Evolutionary conservation across 2,888 invertebrate species (phyloP), one percentile per base, ranked within the genome.

Genomic region (Luffia ferchaultella): DNA sequence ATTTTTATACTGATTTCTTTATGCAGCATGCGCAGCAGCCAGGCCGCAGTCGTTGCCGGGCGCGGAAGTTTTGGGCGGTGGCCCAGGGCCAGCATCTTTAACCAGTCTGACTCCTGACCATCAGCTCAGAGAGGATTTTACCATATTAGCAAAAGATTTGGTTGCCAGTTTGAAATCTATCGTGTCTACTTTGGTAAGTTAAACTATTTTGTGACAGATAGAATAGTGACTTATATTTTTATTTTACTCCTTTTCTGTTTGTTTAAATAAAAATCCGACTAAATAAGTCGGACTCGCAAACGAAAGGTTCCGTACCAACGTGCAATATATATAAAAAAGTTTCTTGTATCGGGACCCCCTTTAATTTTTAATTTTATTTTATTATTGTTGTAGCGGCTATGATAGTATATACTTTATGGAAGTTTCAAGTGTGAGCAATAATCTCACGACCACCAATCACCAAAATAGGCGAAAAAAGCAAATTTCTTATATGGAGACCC

Each of bases 111-210:
- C 84, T 0, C 85, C 84, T 0, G 85, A 85, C 57, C 84, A 80
- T 49, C 84, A 83, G 56, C 63, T 88, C n/a, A 68, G 87, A 50
- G 89, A 90, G 52, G 90, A 90, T 73, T 92, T 91, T 66, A 77
- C 89, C 1, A 82, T 86, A 3, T 78, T 90, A 50, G 90, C 91
- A 16, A 90, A 90, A 65, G 88, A 89, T 64, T 82, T 92, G 64
- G 78, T 90, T 15, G 86, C 89, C 46, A 84, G 88, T 46, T 68
- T 92, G 58, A 90, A 89, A 64, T 83, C 85, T 45, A 86, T 89
- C 1, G 70, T 91, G 0, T 65, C 77, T 41, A 75, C 76, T 15
- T 54, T 79, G 70, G 79, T 80, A 44, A 67, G 70, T 46, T 42
- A 40, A 7, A 40, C 7, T 9, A 12, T 9, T 7, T 12, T 40